phyloP scores from a whole-genome alignment of 64 coral and sea anemone species.

The Hydrozoanthus tunicans region DNA sequence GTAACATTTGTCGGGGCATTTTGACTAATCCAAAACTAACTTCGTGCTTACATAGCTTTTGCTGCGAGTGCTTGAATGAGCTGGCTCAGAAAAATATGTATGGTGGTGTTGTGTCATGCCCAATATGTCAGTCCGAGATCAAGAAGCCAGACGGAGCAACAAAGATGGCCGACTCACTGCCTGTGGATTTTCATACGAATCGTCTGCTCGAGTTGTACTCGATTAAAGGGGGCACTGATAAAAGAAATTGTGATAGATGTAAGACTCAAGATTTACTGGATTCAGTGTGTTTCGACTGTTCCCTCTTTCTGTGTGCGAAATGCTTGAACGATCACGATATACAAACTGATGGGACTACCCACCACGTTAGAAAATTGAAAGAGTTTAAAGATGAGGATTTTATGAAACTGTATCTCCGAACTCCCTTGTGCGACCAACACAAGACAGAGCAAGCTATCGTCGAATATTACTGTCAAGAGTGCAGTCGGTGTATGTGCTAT shows the following conservation, averaged over 20 bases:
- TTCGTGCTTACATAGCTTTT: slow-evolving; percentile 48
- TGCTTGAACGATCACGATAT: slow-evolving; percentile 29
- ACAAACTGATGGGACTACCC: background rate
- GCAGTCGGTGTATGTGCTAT: slow-evolving; percentile 48
- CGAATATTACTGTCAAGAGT: slow-evolving; percentile 27
- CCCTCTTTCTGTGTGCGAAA: slow-evolving; percentile 16
- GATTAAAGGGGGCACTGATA: slow-evolving; percentile 21
- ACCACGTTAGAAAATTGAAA: slow-evolving; percentile 7
- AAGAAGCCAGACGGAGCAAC: slow-evolving; percentile 29
- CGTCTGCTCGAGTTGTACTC: slow-evolving; percentile 25
- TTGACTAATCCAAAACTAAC: slow-evolving; percentile 39
- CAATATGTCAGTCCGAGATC: slow-evolving; percentile 45
- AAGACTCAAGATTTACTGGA: background rate
- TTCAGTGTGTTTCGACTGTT: slow-evolving; percentile 48
- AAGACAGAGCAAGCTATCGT: slow-evolving; percentile 14
- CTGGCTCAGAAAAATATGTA: slow-evolving; percentile 37
- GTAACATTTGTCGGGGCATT: slow-evolving; percentile 9
- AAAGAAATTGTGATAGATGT: slow-evolving; percentile 23
- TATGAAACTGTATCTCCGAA: slow-evolving; percentile 32
- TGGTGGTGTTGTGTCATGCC: slow-evolving; percentile 11
- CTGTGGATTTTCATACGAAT: slow-evolving; percentile 33
- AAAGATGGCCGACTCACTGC: slow-evolving; percentile 14
- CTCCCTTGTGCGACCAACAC: slow-evolving; percentile 26
- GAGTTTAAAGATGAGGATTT: slow-evolving; percentile 49
- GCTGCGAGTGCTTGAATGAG: slow-evolving; percentile 55